Evolutionary conservation across 1,140 invertebrate species (phyloP).

Genomic region (Nasonia vitripennis): DNA sequence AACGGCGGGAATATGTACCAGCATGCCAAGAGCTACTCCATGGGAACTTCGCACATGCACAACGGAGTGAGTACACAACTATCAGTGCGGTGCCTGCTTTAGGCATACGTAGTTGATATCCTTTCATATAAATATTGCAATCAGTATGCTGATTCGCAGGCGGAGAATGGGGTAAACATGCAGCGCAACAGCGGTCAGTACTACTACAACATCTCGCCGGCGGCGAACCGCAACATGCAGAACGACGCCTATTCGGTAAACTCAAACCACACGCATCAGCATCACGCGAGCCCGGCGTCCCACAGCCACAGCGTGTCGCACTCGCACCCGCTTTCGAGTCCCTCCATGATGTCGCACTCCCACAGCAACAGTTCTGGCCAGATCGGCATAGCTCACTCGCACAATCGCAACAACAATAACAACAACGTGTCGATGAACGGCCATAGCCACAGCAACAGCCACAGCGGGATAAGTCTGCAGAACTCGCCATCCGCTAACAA

Average conservation of each 20-base stretch:
- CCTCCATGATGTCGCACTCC: slow-evolving; percentile 71
- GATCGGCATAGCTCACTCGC: slow-evolving; percentile 70
- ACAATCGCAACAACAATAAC: slow-evolving; percentile 75
- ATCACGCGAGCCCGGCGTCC: slow-evolving; percentile 71
- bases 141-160: slow-evolving; percentile 55
- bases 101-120: background rate
- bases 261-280: slow-evolving; percentile 74
- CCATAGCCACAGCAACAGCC: slow-evolving; percentile 66
- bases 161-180: slow-evolving; percentile 63
- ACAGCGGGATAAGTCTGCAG: slow-evolving; percentile 58
- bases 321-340: slow-evolving; percentile 76
- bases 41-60: slow-evolving; percentile 72
- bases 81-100: background rate
- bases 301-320: slow-evolving; percentile 71
- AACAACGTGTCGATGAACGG: slow-evolving; percentile 70
- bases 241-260: slow-evolving; percentile 69
- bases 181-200: slow-evolving; percentile 75
- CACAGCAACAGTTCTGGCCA: slow-evolving; percentile 75
- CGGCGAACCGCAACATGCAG: slow-evolving; percentile 52
- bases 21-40: slow-evolving; percentile 74
- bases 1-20: slow-evolving; percentile 70
- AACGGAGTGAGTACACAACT: slow-evolving; percentile 71
- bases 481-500: slow-evolving; percentile 58
- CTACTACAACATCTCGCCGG: slow-evolving; percentile 78
- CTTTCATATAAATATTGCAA: background rate